Evolutionary conservation across 2,797 vertebrate species (phyloP), one percentile per base, ranked within the genome.

Genomic region (Gorsachius magnificus): DNA sequence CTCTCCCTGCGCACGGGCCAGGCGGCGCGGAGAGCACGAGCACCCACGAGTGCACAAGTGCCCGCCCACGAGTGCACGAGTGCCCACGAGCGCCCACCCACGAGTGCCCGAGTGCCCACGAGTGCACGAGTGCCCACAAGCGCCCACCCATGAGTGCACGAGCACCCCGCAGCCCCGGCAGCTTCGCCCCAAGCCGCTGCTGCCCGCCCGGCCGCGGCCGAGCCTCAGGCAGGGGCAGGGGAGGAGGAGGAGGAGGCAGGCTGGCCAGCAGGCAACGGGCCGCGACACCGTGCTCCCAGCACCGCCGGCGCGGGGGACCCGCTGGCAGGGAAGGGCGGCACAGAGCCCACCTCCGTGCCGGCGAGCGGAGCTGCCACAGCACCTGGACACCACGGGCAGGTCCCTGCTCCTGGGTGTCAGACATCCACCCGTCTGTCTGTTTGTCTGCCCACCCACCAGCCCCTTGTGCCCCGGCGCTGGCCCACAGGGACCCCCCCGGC

Each of bases 401-500:
- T 8, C 25, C 48, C 54, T 35, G 61, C 70, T 41, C 21, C 61
- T 15, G 46, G 15, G 2, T 3, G 0, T 4, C 4, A 35, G 53
- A 35, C 8, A 21, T 35, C 54, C 5, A 0, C 17, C 45, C 6
- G 3, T 36, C 64, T 8, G 1, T 38, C 10, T 15, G 5, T 41
- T 76, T 13, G 3, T 50, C 38, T 13, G 21, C 6, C 43, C 22
- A 3, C 7, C 25, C 11, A 4, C 8, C 54, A 16, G 24, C 41
- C 15, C 46, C 5, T 11, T 1, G 11, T 2, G 13, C n/a, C 36
- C 48, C 1, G 0, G 1, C 19, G 1, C 53, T 0, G 15, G 16
- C 61, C 31, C 4, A 5, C 45, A 18, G 58, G 16, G 35, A 5
- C 16, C 6, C 6, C 50, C 17, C 41, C 5, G 1, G 7, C 2